phyloP scores from a whole-genome alignment of 2,113 vertebrate genomes.

The Ptyas mucosa region DNA sequence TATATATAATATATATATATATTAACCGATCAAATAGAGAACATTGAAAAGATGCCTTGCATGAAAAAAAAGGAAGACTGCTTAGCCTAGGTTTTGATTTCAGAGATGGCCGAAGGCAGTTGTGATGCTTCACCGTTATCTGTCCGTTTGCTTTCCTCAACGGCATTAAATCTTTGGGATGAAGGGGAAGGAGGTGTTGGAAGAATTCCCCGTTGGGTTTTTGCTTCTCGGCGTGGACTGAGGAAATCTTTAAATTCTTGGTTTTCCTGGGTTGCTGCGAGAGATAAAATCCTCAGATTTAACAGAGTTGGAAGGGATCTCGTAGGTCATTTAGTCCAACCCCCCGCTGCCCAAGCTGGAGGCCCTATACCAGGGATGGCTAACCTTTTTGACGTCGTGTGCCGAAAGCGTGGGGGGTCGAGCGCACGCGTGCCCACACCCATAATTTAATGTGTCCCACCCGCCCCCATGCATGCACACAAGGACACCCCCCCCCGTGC shows the following conservation, averaged over 20 bases:
- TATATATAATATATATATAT: not conserved
- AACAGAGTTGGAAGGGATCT: no score
- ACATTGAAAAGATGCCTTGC: slow-evolving; percentile 46
- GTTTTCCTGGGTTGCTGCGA: not conserved
- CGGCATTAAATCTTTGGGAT: not conserved
- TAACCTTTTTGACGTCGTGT: no score
- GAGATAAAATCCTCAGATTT: not conserved
- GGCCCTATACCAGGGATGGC: no score
- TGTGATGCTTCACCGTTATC: not conserved
- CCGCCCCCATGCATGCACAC: no score
- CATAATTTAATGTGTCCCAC: no score
- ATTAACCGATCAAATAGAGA: slow-evolving; percentile 27
- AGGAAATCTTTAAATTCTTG: not conserved
- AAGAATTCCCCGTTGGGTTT: not conserved
- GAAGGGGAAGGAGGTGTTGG: slow-evolving; percentile 9
- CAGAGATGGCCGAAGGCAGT: not conserved
- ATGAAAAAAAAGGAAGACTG: slow-evolving; percentile 17
- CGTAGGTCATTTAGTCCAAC: no score
- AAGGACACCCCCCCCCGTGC: no score
- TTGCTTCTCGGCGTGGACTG: slow-evolving; percentile 30
- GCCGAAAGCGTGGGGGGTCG: no score
- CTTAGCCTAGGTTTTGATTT: not conserved
- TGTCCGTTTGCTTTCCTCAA: not conserved
- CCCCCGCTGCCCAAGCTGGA: no score
- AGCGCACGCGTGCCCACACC: no score